Conservation (phyloP, 2,888 invertebrate species). For the Platycheirus rosarum region DNA sequence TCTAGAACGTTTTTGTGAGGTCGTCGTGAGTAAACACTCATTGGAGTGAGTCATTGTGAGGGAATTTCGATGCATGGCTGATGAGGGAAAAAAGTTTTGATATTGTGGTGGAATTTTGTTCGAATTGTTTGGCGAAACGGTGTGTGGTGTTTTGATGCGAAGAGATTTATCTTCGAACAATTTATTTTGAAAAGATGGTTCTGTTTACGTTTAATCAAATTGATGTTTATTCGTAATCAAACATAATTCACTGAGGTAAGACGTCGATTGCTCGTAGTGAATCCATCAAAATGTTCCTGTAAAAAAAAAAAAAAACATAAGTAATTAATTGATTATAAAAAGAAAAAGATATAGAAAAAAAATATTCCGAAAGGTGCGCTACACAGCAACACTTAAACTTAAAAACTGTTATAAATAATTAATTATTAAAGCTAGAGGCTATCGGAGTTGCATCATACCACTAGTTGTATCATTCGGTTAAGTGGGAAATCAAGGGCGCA, state of each 20-base stretch:
- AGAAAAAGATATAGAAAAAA: too few species aligned
- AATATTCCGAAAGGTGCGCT: too few species aligned
- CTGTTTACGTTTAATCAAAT: slow-evolving; percentile 35
- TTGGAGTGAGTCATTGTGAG: slow-evolving; percentile 60
- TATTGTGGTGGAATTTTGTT: slow-evolving; percentile 17
- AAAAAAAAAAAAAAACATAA: slow-evolving; percentile 10
- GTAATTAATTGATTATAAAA: too few species aligned
- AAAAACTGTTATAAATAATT: too few species aligned
- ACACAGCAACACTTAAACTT: too few species aligned
- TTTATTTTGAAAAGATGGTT: slow-evolving; percentile 1
- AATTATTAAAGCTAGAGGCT: too few species aligned
- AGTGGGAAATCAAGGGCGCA: too few species aligned
- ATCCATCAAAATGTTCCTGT: slow-evolving; percentile 43
- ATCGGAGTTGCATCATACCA: too few species aligned
- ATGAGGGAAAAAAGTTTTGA: background rate
- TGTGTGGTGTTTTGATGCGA: background rate
- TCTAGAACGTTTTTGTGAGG: slow-evolving; percentile 64
- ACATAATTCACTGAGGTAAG: slow-evolving; percentile 33
- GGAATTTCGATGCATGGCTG: slow-evolving; percentile 38
- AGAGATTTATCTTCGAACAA: background rate
- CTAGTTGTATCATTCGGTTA: too few species aligned
- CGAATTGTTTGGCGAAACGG: background rate
- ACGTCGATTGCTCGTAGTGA: background rate
- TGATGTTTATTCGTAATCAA: slow-evolving; percentile 34
- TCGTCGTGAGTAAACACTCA: slow-evolving; percentile 61